phyloP scores from a whole-genome alignment of 2,797 vertebrate genomes.

The Microcaecilia unicolor region DNA sequence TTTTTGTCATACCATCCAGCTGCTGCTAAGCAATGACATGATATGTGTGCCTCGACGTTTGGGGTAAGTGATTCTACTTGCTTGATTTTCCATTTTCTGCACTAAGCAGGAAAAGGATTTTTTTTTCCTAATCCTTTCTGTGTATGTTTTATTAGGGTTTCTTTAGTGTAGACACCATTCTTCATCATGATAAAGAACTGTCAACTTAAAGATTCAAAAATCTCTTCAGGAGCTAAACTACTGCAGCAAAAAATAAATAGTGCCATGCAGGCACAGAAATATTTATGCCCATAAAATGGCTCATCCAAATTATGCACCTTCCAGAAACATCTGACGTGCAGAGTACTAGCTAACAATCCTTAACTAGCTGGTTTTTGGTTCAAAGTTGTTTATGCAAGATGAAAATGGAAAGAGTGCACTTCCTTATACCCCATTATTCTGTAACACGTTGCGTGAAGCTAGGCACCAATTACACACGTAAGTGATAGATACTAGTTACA shows the following conservation, averaged over 20 bases:
- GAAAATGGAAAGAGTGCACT: no score
- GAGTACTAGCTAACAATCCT: slow-evolving; percentile 5
- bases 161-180: neutral
- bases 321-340: slow-evolving; percentile 5
- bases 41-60: fast-evolving
- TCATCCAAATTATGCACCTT: neutral
- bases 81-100: neutral
- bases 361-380: neutral
- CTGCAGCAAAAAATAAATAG: neutral
- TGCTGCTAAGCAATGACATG: neutral
- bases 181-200: neutral
- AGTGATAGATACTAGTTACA: no score
- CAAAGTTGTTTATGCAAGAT: no score
- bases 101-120: neutral
- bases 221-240: neutral
- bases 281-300: no score
- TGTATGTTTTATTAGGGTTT: no score
- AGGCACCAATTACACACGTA: no score
- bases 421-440: no score
- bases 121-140: neutral
- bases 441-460: no score
- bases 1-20: neutral
- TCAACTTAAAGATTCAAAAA: neutral
- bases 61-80: neutral
- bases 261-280: neutral